Conservation (phyloP, 2,888 invertebrate genomes). For the Nomada fabriciana region DNA sequence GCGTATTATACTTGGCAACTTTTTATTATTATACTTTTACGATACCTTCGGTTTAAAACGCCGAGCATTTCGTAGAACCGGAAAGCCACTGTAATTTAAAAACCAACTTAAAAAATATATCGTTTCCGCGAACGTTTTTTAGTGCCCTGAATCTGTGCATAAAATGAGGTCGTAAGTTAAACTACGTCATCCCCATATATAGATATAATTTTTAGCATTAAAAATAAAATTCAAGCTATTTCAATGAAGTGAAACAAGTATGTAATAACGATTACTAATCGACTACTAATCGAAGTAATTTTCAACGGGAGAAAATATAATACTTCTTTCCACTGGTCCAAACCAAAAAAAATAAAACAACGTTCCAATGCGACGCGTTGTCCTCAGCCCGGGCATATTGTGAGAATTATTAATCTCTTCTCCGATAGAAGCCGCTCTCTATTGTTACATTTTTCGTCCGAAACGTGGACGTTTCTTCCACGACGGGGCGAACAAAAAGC, state of each 20-base stretch:
- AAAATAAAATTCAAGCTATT: no score
- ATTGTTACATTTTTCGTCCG: constrained; percentile 45
- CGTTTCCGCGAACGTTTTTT: not conserved
- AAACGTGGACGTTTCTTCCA: constrained; percentile 40
- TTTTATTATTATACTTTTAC: not conserved
- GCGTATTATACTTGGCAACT: not conserved
- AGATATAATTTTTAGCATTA: no score
- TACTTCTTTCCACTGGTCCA: not conserved
- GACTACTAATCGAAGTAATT: not conserved
- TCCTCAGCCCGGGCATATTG: not conserved
- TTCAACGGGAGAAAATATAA: not conserved
- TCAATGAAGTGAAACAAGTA: not conserved
- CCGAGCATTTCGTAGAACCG: not conserved
- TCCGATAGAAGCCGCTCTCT: constrained; percentile 24
- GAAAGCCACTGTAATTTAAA: not conserved
- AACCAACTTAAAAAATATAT: not conserved
- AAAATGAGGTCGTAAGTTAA: not conserved
- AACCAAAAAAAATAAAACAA: not conserved
- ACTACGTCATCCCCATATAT: no score
- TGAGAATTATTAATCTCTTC: constrained; percentile 55
- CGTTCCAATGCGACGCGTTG: constrained; percentile 12
- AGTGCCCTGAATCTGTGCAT: no score
- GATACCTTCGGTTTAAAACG: not conserved
- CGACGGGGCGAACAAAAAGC: constrained; percentile 19
- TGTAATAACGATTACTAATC: no score